Base-by-base conservation (phyloP, 2,797 vertebrate species). In the Dicrostonyx torquatus region DNA sequence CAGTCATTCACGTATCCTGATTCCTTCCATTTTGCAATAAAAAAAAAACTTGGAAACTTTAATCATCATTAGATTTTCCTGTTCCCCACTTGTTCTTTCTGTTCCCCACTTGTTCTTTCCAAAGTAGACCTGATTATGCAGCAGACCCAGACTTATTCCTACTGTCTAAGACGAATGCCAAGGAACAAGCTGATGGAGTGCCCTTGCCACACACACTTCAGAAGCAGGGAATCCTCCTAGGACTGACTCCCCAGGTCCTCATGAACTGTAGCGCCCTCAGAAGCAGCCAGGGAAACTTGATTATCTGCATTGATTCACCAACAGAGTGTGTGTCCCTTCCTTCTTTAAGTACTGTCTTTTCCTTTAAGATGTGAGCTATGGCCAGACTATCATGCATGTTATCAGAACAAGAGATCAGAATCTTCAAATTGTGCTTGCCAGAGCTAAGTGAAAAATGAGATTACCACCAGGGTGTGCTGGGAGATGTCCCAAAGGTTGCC, bases 181-280 rank as follows among this genome's bases (percentile, higher is more conserved):
- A 58, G 91, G 77, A 26, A 14, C 14, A 87, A 76, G 72, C 14
- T 22, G n/a, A 45, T 24, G 9, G 14, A 0, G 80, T 55, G 24
- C 20, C 64, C 48, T 13, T 13, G 8, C 12, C 7, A 4, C 6
- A 6, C 7, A 4, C 6, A 8, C 60, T 68, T 26, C 18, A 68
- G 87, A 0, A 73, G 85, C 85, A 58, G 85, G 31, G 68, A 73
- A 58, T 43, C 34, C 45, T 22, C 85, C 26, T 45, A 6, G 62
- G 85, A 53, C 58, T 58, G 53, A 29, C 55, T 48, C 15, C 87
- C 82, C 68, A 70, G 66, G 66, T 62, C 86, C 86, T 50, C 9
- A 0, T 0, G 1, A 85, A 96, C 93, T 86, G 43, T 86, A 97
- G 95, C 53, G 13, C 96, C 96, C 97, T 96, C 96, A 84, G 87